Base-by-base conservation (phyloP, 2,888 invertebrate species). In the Philaethria dido region DNA sequence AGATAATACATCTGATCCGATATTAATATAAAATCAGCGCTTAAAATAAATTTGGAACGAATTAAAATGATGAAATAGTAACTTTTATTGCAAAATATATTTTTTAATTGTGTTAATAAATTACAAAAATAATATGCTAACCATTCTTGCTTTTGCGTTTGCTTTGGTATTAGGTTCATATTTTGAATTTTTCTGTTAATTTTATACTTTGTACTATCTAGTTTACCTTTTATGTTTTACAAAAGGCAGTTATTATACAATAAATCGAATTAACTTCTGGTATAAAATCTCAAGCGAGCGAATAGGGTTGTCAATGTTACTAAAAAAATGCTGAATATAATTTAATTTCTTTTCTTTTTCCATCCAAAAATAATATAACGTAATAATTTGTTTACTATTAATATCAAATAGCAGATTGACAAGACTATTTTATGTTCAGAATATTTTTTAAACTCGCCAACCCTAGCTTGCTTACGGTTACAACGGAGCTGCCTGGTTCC, bases 391-490 rank as follows among this genome's bases (percentile, higher is more conserved):
- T 33, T 33, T 33, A 9, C 8, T 33, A 8, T 8, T 9, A 8
- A 33, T 8, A 8, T 33, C 5, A 33, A 33, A 39, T 39, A 39
- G 13, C 13, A 42, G 22, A n/a, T 42, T 42, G 2, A 42, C n/a
- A 4, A 25, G n/a, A 29, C 13, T 1, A 16, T 18, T 0, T 20
- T 55, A n/a, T 6, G 5, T 57, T 57, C n/a, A 11, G 57, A 42
- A 16, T n/a, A 57, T 57, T 57, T 57, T 42, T 22, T 22, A 3
- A 25, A 2, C 0, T 4, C 29, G 44, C 5, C 33, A 33, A 60
- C 45, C 60, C 60, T 33, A 18, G 25, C 16, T 33, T 87, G 87
- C 84, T 87, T 86, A 74, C 71, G 66, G 42, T 33, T 60, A n/a
- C 39, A 36, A 47, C 68, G 29, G 62, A 69, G 61, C 67, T 64